Percentiles rank a stretch among this genome's conserved stretches.
These are phyloP conservation scores for Amphimallon solstitiale DNA, from an alignment of 2,888 invertebrate species.

Conservation along the genomic window DNA sequence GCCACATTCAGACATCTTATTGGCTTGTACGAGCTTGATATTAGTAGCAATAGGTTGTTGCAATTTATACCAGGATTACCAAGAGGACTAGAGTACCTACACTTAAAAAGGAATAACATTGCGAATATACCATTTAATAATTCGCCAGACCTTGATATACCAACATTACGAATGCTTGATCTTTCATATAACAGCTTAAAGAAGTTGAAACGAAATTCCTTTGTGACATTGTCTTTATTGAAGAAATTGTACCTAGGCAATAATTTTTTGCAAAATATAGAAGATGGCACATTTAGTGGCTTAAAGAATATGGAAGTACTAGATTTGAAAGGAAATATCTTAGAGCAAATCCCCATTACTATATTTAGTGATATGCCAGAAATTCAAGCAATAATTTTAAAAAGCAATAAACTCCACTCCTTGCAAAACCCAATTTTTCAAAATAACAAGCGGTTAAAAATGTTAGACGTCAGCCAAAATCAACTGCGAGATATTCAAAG, in stretches of 20 bases:
- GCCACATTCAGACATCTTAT: slow-evolving; percentile 80
- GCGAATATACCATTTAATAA: slow-evolving; percentile 71
- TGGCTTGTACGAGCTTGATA: slow-evolving; percentile 82
- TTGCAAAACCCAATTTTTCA: slow-evolving; percentile 76
- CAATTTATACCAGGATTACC: slow-evolving; percentile 83
- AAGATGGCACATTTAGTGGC: slow-evolving; percentile 76
- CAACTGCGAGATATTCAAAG: slow-evolving; percentile 75
- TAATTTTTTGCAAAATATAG: slow-evolving; percentile 77
- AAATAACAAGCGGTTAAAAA: slow-evolving; percentile 72
- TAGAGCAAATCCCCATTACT: slow-evolving; percentile 73
- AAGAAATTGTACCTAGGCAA: slow-evolving; percentile 76
- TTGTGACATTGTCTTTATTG: slow-evolving; percentile 75
- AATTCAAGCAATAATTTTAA: slow-evolving; percentile 77
- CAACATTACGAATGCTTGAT: slow-evolving; percentile 78
- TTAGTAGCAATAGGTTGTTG: slow-evolving; percentile 76
- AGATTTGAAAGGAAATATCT: slow-evolving; percentile 79
- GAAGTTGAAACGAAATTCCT: slow-evolving; percentile 72
- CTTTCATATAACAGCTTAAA: slow-evolving; percentile 80
- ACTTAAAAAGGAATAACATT: slow-evolving; percentile 77
- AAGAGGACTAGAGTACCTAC: slow-evolving; percentile 78
- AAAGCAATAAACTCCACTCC: slow-evolving; percentile 79
- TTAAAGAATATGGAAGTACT: slow-evolving; percentile 76
- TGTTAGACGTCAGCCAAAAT: slow-evolving; percentile 80
- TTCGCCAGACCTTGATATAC: slow-evolving; percentile 76
- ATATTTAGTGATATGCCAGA: slow-evolving; percentile 72